Evolutionary conservation across 2,113 vertebrate species (phyloP).

Genomic region (Passer montanus): DNA sequence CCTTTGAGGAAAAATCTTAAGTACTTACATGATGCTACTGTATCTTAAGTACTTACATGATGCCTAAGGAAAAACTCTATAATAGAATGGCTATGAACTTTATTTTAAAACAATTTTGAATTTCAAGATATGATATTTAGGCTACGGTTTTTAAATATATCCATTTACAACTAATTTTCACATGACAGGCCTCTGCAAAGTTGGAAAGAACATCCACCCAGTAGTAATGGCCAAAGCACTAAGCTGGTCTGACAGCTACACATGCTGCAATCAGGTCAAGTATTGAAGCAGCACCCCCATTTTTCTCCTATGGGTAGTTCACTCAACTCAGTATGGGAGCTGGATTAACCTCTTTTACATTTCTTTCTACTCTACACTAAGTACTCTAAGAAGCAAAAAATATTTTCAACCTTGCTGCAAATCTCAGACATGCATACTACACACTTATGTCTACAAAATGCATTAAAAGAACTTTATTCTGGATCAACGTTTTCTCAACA

Average conservation of each 20-base stretch:
- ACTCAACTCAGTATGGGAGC: background rate
- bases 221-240: background rate
- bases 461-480: background rate
- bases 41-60: fast-evolving
- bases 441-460: background rate
- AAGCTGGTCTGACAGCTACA: background rate
- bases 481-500: background rate
- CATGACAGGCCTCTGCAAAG: fast-evolving
- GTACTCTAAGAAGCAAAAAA: background rate
- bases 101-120: background rate
- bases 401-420: background rate
- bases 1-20: background rate
- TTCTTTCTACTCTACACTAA: background rate
- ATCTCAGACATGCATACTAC: background rate
- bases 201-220: background rate
- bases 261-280: background rate
- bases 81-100: background rate
- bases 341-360: background rate
- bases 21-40: too few species aligned
- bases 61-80: background rate
- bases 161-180: background rate
- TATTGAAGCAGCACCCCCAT: background rate
- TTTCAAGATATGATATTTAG: background rate
- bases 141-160: background rate
- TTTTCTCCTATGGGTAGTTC: background rate